These are phyloP conservation scores for Meteorus cinctellus DNA, from an alignment of 2,888 invertebrate genomes.

Conservation along the genomic window DNA sequence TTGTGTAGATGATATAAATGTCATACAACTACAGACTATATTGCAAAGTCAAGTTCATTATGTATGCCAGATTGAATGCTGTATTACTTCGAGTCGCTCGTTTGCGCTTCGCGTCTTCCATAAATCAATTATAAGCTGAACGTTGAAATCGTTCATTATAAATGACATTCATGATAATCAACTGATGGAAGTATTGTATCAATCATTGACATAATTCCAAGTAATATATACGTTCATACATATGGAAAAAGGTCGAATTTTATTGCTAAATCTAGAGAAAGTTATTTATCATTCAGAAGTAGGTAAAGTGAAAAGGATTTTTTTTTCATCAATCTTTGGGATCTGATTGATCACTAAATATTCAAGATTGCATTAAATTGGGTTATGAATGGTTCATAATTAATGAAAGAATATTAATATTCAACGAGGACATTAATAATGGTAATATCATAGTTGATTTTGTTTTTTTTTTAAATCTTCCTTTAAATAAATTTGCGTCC, in stretches of 20 bases:
- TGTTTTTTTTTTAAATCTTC: too few relatives aligned
- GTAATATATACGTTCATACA: neutral
- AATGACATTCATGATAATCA: constrained; percentile 4
- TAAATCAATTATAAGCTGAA: constrained; percentile 16
- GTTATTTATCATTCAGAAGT: too few relatives aligned
- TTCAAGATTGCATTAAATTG: too few relatives aligned
- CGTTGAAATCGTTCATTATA: constrained; percentile 1
- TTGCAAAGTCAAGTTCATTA: constrained; percentile 23
- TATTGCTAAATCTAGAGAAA: neutral
- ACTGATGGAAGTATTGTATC: constrained; percentile 21
- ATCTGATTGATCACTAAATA: too few relatives aligned
- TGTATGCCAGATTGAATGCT: constrained; percentile 13
- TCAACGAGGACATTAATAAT: too few relatives aligned
- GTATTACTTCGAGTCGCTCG: neutral
- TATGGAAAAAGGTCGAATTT: neutral
- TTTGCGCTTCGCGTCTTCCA: constrained; percentile 4
- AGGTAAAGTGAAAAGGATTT: too few relatives aligned
- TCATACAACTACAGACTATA: neutral
- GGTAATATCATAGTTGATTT: too few relatives aligned
- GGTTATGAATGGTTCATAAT: too few relatives aligned
- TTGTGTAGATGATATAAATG: neutral
- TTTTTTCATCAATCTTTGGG: too few relatives aligned
- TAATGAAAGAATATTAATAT: too few relatives aligned
- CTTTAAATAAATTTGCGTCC: too few relatives aligned
- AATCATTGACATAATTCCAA: constrained; percentile 7